A percentile compares a stretch with the other conserved stretches of the same genome.
Conservation (phyloP, 2,797 vertebrate species). For the Cynodonichthys magdalenae region DNA sequence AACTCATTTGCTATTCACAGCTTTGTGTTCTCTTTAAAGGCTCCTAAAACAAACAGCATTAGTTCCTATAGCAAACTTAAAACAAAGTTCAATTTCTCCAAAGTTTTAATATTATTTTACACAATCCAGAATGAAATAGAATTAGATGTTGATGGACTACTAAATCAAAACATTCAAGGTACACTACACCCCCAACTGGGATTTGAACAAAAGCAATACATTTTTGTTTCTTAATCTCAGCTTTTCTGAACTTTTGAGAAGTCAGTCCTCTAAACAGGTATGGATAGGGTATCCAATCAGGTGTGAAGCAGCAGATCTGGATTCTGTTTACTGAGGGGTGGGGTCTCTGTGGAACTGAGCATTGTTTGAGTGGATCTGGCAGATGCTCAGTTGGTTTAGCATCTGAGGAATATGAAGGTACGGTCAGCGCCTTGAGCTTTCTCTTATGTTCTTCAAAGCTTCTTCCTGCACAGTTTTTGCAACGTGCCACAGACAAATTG, state of each 20-base stretch:
- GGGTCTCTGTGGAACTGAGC: not conserved
- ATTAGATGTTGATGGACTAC: no score
- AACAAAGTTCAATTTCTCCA: not conserved
- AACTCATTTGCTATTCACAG: conserved; percentile 9
- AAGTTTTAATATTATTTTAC: not conserved
- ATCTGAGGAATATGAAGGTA: not conserved
- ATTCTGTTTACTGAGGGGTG: not conserved
- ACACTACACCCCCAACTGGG: conserved; percentile 38
- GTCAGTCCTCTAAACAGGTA: conserved; percentile 25
- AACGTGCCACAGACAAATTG: not conserved
- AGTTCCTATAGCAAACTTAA: not conserved
- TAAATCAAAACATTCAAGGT: conserved; percentile 38
- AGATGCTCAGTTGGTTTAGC: not conserved
- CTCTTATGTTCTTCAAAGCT: not conserved
- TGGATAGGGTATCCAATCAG: no score
- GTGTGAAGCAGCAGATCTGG: not conserved
- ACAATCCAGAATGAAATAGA: no score
- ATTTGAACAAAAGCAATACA: conserved; percentile 36
- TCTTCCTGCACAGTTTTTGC: not conserved
- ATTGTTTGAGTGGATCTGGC: not conserved
- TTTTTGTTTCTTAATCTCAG: conserved; percentile 34
- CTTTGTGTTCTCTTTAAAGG: conserved; percentile 2
- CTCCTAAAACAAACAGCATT: not conserved
- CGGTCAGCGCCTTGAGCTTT: not conserved
- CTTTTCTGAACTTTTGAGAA: conserved; percentile 22